Percentiles rank a stretch among this genome's conserved stretches.
Evolutionary conservation across 1,140 invertebrate genomes (phyloP).

Genomic region (Lutraria rhynchaena): DNA sequence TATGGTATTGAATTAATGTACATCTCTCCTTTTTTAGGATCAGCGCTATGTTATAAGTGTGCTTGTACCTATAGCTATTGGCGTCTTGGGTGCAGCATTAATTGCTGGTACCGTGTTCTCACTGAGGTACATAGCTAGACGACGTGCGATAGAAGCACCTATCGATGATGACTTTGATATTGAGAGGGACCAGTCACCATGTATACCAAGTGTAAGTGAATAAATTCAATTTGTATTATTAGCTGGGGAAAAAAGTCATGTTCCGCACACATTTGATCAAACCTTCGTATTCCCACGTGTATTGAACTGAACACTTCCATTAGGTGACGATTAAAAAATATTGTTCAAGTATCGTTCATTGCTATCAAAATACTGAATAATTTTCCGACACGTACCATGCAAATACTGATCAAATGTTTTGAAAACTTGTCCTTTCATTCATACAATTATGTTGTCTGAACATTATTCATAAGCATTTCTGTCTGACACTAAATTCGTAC

Average conservation of each 20-base stretch:
- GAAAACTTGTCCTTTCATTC: no score
- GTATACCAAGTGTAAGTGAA: conserved; percentile 12
- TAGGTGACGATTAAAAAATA: not conserved
- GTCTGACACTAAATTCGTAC: no score
- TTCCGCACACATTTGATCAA: not conserved
- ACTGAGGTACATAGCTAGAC: not conserved
- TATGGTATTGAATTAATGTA: no score
- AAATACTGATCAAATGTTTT: no score
- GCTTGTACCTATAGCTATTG: conserved; percentile 8
- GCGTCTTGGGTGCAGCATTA: conserved; percentile 8
- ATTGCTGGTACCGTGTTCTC: conserved; percentile 13
- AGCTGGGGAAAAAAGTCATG: not conserved
- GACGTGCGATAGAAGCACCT: not conserved
- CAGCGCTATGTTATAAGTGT: conserved; percentile 8
- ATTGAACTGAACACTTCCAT: not conserved
- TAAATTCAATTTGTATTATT: no score
- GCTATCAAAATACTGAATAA: no score
- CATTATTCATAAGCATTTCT: no score
- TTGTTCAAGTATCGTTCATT: not conserved
- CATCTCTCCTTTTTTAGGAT: conserved; percentile 3
- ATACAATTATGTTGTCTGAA: no score
- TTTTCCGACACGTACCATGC: no score
- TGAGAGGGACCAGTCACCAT: not conserved
- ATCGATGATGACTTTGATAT: not conserved
- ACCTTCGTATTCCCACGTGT: not conserved